A percentile compares a stretch with the other conserved stretches of the same genome.
These are phyloP conservation scores for Drosophila ananassae DNA, from an alignment of 1,140 invertebrate species.

Conservation along the genomic window DNA sequence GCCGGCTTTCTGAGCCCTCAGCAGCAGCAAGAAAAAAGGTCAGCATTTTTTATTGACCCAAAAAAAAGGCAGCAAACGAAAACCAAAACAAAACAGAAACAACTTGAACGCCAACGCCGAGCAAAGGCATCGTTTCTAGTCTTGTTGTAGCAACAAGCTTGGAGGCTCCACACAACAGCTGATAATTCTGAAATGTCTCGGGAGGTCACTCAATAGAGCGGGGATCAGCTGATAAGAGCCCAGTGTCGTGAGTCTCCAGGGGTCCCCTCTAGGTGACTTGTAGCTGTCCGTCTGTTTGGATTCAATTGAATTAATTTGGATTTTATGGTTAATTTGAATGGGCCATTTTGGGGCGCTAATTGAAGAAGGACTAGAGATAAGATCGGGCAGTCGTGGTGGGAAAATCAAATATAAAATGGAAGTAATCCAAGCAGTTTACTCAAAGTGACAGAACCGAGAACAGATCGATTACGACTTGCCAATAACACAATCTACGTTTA, in stretches of 20 bases:
- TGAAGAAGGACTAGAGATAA: slow-evolving; percentile 43
- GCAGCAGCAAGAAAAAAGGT: slow-evolving; percentile 55
- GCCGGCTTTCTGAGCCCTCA: slow-evolving; percentile 37
- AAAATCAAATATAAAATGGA: slow-evolving; percentile 11
- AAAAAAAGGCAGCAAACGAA: slow-evolving; percentile 38
- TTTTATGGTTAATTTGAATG: slow-evolving; percentile 48
- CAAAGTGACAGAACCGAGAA: slow-evolving; percentile 6
- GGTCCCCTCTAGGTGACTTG: slow-evolving; percentile 17
- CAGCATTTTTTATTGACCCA: slow-evolving; percentile 65
- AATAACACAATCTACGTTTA: too few relatives aligned
- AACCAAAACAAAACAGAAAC: slow-evolving; percentile 14
- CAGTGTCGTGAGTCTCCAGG: slow-evolving; percentile 15
- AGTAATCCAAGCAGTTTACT: slow-evolving; percentile 4
- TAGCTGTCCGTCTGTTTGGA: slow-evolving; percentile 35
- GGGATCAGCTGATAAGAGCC: slow-evolving; percentile 52
- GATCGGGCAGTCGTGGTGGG: slow-evolving; percentile 8
- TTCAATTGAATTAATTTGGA: slow-evolving; percentile 59
- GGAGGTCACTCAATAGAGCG: slow-evolving; percentile 37
- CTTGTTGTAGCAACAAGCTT: slow-evolving; percentile 48
- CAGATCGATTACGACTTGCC: slow-evolving; percentile 4
- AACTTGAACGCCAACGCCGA: slow-evolving; percentile 25
- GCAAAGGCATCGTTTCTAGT: slow-evolving; percentile 30
- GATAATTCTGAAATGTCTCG: slow-evolving; percentile 49
- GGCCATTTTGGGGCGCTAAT: slow-evolving; percentile 50
- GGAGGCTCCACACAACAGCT: slow-evolving; percentile 41